phyloP scores from a whole-genome alignment of 2,797 vertebrate genomes.

The Phrynocephalus forsythii region DNA sequence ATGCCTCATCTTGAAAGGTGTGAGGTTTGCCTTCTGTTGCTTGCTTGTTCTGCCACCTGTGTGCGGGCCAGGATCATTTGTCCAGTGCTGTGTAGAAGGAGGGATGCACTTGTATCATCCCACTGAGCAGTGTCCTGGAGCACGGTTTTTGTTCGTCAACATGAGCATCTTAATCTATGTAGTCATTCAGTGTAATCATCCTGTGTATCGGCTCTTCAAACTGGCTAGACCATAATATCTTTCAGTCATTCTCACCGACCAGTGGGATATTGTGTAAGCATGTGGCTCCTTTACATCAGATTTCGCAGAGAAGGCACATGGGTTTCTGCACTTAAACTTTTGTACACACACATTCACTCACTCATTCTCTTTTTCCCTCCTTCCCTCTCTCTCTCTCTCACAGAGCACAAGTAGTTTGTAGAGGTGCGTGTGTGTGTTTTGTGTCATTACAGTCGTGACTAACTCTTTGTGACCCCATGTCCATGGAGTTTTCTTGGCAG shows the following conservation, averaged over 20 bases:
- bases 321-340: too few relatives aligned
- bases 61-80: neutral
- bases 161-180: neutral
- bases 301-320: neutral
- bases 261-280: neutral
- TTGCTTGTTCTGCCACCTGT: too few relatives aligned
- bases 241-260: neutral
- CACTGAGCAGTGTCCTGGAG: neutral
- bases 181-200: too few relatives aligned
- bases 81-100: too few relatives aligned
- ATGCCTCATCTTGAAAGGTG: neutral
- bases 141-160: accelerated
- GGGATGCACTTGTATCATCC: neutral
- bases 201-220: too few relatives aligned
- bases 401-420: neutral
- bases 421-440: too few relatives aligned
- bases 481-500: too few relatives aligned
- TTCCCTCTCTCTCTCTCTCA: neutral
- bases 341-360: neutral
- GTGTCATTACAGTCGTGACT: too few relatives aligned
- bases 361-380: neutral
- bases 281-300: neutral
- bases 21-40: neutral
- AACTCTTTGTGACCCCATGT: too few relatives aligned
- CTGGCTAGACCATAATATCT: neutral